Base-by-base conservation (phyloP, 2,113 vertebrate species). In the Spizaetus ornatus region DNA sequence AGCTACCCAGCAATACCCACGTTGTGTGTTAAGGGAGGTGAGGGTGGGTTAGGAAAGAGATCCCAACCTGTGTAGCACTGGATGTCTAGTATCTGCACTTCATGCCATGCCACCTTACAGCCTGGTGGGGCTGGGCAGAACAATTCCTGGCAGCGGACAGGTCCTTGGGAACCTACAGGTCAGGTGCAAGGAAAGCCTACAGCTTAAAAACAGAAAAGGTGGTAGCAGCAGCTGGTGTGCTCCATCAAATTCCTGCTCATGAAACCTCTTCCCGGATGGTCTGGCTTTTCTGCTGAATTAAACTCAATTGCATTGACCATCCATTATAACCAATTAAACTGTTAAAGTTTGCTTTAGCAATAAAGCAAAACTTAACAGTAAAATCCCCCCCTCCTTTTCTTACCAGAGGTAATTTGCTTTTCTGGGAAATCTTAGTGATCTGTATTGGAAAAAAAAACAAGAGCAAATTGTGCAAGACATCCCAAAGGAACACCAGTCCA, bases 271-370 rank as follows among this genome's bases (percentile, higher is more conserved):
- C 78, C 31, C 22, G 74, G 92, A 93, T 90, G 88, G 86, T 95
- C 95, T 93, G 86, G 73, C 58, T 91, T 97, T 97, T 95, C 97
- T 94, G 86, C 93, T 96, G 89, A 96, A 96, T 96, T 97, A 97
- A 98, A 94, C 89, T 95, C 78, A 34, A 52, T 66, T 95, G 93
- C 97, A 95, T 87, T 97, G 92, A 96, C 91, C 90, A 90, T 77
- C 58, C 78, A 93, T 96, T 96, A 95, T 93, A 96, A 92, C 48
- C 38, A 73, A 96, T 97, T 96, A 96, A 90, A 81, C 50, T 66
- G 95, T 73, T 88, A 56, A 43, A 8, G 1, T 84, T 92, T 97
- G 32, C 56, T 89, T 38, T 95, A 96, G 77, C 69, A 92, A 89
- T 83, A 95, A 91, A 70, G 82, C 73, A 96, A 97, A 97, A 95